A percentile compares a stretch with the other conserved stretches of the same genome.
These are phyloP conservation scores for Sula dactylatra DNA, from an alignment of 2,113 vertebrate genomes.

Conservation along the genomic window DNA sequence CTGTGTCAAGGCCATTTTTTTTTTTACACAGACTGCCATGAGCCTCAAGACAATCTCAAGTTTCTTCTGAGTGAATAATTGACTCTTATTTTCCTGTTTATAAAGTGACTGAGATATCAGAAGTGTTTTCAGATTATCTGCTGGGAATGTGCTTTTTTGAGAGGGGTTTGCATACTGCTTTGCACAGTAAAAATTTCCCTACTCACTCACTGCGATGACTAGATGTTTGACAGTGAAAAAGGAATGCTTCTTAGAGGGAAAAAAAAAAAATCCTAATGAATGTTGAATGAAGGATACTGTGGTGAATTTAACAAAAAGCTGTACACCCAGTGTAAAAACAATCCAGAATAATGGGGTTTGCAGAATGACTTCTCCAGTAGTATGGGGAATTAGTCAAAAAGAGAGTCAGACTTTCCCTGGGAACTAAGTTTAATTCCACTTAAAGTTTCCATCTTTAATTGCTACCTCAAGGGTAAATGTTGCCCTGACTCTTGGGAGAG, in stretches of 20 bases:
- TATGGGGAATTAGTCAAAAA: not conserved
- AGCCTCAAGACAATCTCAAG: not conserved
- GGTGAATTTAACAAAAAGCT: not conserved
- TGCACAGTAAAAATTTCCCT: not conserved
- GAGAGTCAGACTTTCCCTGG: not conserved
- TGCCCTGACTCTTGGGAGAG: not conserved
- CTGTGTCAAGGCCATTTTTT: not conserved
- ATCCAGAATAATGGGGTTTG: not conserved
- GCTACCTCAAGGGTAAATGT: not conserved
- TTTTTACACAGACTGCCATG: not conserved
- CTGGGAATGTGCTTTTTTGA: not conserved
- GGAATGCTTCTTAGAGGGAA: not conserved
- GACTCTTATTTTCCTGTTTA: not conserved
- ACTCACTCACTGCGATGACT: rapidly evolving
- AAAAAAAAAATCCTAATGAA: not conserved
- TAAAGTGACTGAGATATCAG: not conserved
- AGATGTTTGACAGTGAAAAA: not conserved
- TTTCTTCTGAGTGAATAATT: not conserved
- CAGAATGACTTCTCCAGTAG: not conserved
- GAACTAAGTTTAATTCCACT: not conserved
- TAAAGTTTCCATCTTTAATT: not conserved
- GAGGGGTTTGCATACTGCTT: not conserved
- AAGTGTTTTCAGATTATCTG: not conserved
- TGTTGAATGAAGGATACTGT: not conserved
- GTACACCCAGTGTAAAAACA: not conserved